Conservation (phyloP, 2,888 invertebrate species). For the Lepidonotus clava region DNA sequence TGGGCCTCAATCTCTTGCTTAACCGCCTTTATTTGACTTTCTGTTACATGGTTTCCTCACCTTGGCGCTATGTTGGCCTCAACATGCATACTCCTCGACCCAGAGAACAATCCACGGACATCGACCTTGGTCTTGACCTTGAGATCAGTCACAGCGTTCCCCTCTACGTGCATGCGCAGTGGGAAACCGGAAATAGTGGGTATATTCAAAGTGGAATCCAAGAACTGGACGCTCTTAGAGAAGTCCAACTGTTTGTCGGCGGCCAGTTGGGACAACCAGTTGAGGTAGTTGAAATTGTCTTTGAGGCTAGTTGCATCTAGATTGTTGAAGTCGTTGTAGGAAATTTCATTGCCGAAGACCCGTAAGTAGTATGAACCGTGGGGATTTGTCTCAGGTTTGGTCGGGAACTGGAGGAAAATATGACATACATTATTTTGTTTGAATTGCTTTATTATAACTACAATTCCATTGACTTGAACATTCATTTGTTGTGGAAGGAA, state of each 20-base stretch:
- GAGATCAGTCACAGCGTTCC: slow-evolving; percentile 91
- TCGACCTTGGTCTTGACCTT: slow-evolving; percentile 91
- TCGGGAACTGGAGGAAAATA: neutral
- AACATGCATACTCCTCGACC: slow-evolving; percentile 85
- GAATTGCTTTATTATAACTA: neutral
- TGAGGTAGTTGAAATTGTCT: slow-evolving; percentile 80
- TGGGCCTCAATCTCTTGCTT: too few species aligned
- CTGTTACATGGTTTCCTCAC: too few species aligned
- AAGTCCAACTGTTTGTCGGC: slow-evolving; percentile 88
- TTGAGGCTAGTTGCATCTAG: slow-evolving; percentile 63
- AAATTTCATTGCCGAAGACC: slow-evolving; percentile 92
- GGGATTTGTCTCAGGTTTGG: slow-evolving; percentile 59
- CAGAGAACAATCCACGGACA: slow-evolving; percentile 82
- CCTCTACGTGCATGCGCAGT: slow-evolving; percentile 90
- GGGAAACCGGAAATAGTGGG: slow-evolving; percentile 93
- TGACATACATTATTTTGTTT: neutral
- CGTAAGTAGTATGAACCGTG: slow-evolving; percentile 86
- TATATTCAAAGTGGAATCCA: slow-evolving; percentile 92
- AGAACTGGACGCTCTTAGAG: slow-evolving; percentile 88
- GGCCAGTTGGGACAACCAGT: slow-evolving; percentile 83
- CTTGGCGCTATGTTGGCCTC: slow-evolving; percentile 91
- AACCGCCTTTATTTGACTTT: too few species aligned
- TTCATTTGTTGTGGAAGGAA: neutral
- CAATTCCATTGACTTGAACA: neutral
- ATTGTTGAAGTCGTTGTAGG: slow-evolving; percentile 80